These are phyloP conservation scores for Falco cherrug DNA, from an alignment of 2,797 vertebrate species.

Conservation along the genomic window DNA sequence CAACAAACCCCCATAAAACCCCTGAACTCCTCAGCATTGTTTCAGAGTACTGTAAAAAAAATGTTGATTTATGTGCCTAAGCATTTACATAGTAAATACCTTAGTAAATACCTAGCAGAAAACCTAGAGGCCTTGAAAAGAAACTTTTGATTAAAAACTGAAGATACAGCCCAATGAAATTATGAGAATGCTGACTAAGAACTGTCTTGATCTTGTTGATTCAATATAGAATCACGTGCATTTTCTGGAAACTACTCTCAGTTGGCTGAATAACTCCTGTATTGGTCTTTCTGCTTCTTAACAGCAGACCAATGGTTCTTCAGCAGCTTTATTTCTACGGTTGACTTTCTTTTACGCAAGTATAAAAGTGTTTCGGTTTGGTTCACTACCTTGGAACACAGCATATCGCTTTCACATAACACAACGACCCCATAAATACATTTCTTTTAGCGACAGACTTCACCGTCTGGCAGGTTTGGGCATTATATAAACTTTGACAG, in stretches of 20 bases:
- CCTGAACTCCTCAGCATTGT: not conserved
- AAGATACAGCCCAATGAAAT: not conserved
- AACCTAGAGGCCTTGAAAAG: not conserved
- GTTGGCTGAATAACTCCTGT: not conserved
- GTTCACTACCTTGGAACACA: not conserved
- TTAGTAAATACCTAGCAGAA: not conserved
- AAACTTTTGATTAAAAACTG: not conserved
- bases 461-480: constrained; percentile 92
- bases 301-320: not conserved
- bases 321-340: not conserved
- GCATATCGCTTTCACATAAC: not conserved
- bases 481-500: constrained; percentile 96
- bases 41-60: not conserved
- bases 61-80: not conserved
- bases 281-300: not conserved
- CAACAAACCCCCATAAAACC: not conserved
- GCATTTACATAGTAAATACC: constrained; percentile 37
- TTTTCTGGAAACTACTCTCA: not conserved
- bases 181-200: not conserved
- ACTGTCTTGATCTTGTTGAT: not conserved
- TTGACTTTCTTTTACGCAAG: not conserved
- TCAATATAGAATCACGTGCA: not conserved
- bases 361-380: not conserved
- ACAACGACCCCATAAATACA: not conserved
- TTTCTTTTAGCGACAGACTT: not conserved